Evolutionary conservation across 2,113 vertebrate genomes (phyloP).

Genomic region (Chaenogobius annularis): DNA sequence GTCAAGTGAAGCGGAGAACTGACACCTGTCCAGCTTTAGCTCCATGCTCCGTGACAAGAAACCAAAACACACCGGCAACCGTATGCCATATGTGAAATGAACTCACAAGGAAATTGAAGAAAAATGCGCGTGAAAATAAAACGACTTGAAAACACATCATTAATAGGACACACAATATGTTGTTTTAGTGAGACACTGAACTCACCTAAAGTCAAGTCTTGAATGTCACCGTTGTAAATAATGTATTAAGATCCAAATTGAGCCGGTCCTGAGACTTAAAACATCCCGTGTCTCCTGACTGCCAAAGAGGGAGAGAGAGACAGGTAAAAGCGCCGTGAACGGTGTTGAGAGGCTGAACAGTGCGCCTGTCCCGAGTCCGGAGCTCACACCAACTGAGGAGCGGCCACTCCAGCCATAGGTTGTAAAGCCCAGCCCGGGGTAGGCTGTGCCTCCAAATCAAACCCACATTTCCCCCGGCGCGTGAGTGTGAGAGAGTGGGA

Average conservation of each 20-base stretch:
- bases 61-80: neutral
- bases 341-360: slow-evolving; percentile 26
- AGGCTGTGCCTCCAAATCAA: slow-evolving; percentile 77
- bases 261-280: slow-evolving; percentile 26
- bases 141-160: neutral
- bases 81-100: neutral
- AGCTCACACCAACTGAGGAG: slow-evolving; percentile 60
- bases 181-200: slow-evolving; percentile 12
- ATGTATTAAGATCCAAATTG: slow-evolving; percentile 50
- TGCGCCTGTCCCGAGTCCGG: slow-evolving; percentile 40
- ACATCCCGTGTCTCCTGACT: slow-evolving; percentile 15
- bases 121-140: neutral
- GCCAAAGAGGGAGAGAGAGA: neutral
- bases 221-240: slow-evolving; percentile 18
- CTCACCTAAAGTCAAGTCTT: slow-evolving; percentile 62
- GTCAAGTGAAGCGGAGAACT: slow-evolving; percentile 37
- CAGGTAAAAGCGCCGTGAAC: slow-evolving; percentile 2
- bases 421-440: slow-evolving; percentile 62
- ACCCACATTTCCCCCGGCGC: slow-evolving; percentile 70
- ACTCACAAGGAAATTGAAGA: neutral
- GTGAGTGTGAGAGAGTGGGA: slow-evolving; percentile 25
- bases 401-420: slow-evolving; percentile 66
- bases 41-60: neutral
- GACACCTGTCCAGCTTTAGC: slow-evolving; percentile 57
- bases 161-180: neutral